Conservation (phyloP, 2,797 vertebrate species). For the Crenuchus spilurus region DNA sequence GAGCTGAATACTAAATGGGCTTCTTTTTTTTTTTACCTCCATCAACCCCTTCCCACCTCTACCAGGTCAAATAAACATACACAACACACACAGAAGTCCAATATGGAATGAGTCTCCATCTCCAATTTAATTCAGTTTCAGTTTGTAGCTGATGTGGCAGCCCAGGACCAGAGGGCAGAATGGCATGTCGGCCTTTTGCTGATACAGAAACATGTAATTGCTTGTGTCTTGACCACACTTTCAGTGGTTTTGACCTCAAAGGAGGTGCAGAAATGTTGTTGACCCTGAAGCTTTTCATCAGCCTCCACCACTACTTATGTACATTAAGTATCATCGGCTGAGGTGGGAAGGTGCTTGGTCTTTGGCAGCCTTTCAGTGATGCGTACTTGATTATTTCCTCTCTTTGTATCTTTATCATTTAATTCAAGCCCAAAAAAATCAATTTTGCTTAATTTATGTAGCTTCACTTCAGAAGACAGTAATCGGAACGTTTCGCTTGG, state of each 20-base stretch:
- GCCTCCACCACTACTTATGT: background rate
- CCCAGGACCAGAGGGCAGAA: background rate
- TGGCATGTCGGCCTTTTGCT: background rate
- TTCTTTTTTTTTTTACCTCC: conserved; percentile 12
- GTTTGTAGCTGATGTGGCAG: background rate
- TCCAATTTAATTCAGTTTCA: conserved; percentile 35
- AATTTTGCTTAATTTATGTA: no score
- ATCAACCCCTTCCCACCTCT: background rate
- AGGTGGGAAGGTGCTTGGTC: background rate
- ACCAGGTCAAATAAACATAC: background rate
- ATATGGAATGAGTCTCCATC: background rate
- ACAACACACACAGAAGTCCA: background rate
- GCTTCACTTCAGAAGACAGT: background rate
- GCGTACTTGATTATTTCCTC: background rate
- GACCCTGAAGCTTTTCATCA: background rate
- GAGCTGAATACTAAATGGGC: conserved; percentile 43
- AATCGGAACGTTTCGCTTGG: background rate
- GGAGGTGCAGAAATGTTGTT: background rate
- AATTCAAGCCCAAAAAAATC: no score
- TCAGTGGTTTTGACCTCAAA: background rate
- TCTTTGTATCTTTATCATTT: no score
- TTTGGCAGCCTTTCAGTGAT: no score
- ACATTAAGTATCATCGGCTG: background rate
- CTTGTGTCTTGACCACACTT: background rate
- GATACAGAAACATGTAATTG: conserved; percentile 17